These are phyloP conservation scores for Trissolcus brochymenae DNA, from an alignment of 2,888 invertebrate species.

Conservation along the genomic window DNA sequence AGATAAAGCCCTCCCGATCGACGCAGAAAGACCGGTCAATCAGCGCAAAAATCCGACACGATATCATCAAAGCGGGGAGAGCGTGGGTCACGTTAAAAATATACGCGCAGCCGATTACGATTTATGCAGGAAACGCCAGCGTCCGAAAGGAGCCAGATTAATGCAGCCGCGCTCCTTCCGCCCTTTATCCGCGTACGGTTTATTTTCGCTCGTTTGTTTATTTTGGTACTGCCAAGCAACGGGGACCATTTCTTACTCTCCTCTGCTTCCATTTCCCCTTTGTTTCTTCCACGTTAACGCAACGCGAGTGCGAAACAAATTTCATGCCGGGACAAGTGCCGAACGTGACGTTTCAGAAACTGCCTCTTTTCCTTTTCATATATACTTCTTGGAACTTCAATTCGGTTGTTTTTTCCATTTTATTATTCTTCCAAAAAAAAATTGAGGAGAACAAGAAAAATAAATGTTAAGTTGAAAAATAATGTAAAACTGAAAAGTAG, in stretches of 20 bases:
- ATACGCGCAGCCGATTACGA: conserved; percentile 20
- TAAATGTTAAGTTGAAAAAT: neutral
- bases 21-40: conserved; percentile 2
- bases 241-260: conserved; percentile 34
- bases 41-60: conserved; percentile 8
- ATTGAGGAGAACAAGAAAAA: neutral
- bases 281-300: conserved; percentile 41
- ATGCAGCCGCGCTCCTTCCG: conserved; percentile 46
- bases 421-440: conserved; percentile 11
- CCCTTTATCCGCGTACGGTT: conserved; percentile 44
- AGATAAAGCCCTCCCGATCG: conserved; percentile 4
- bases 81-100: conserved; percentile 42
- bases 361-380: conserved; percentile 14
- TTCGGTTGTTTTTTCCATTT: neutral
- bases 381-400: neutral
- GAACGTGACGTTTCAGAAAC: conserved; percentile 43
- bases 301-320: conserved; percentile 42
- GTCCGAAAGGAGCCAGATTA: conserved; percentile 43
- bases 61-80: conserved; percentile 12
- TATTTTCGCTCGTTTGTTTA: conserved; percentile 48
- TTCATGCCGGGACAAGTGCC: conserved; percentile 45
- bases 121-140: conserved; percentile 45
- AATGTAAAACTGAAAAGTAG: neutral
- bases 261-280: conserved; percentile 24
- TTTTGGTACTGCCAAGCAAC: conserved; percentile 27